Evolutionary conservation across 2,113 vertebrate species (phyloP).

Genomic region (Clarias macrocephalus): DNA sequence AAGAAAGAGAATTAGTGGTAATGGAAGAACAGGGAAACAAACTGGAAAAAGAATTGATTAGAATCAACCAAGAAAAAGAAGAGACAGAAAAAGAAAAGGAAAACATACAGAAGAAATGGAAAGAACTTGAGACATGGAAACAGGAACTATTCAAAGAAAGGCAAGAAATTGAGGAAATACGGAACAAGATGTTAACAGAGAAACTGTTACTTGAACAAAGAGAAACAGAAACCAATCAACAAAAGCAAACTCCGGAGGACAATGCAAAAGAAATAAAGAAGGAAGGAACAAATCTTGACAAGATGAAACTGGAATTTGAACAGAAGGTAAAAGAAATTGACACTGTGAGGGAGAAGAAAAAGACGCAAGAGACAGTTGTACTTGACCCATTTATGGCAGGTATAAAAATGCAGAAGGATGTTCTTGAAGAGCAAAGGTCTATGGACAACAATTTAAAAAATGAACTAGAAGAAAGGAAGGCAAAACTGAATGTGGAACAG

Average conservation of each 20-base stretch:
- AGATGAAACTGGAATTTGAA: slow-evolving; percentile 10
- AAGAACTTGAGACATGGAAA: neutral
- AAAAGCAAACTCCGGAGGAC: neutral
- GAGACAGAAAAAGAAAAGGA: slow-evolving; percentile 10
- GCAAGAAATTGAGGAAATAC: neutral
- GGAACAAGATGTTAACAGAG: neutral
- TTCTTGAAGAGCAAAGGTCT: neutral
- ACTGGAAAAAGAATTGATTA: neutral
- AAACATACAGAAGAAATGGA: neutral
- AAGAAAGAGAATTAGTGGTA: neutral
- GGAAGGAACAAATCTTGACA: slow-evolving; percentile 17
- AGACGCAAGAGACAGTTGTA: slow-evolving; percentile 3
- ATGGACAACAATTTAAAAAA: neutral
- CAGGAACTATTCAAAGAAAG: neutral
- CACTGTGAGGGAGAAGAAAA: neutral
- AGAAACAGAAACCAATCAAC: neutral
- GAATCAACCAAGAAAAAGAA: slow-evolving; percentile 6
- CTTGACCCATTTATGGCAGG: slow-evolving; percentile 19
- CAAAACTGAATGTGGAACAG: neutral
- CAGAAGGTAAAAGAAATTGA: slow-evolving; percentile 10
- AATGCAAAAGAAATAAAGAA: neutral
- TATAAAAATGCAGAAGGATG: slow-evolving; percentile 13
- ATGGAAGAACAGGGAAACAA: slow-evolving; percentile 12
- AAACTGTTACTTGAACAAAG: neutral
- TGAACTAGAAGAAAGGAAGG: neutral